Percentiles rank a stretch among this genome's conserved stretches.
Evolutionary conservation across 2,888 invertebrate genomes (phyloP).

Genomic region (Escarpia spicata): DNA sequence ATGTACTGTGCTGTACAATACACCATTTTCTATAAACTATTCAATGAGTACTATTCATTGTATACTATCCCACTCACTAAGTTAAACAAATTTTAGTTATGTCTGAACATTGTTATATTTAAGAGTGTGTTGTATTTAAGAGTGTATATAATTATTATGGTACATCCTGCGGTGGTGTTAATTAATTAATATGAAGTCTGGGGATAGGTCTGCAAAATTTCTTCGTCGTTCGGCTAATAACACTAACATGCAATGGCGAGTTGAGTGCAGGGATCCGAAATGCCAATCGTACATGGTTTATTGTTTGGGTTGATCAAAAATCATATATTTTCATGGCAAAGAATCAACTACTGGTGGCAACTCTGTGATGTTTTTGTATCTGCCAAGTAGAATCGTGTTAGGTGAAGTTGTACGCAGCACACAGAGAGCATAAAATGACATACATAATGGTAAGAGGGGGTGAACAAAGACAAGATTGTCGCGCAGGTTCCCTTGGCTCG

Average conservation of each 20-base stretch:
- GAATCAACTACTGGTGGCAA: background rate
- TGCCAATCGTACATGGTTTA: background rate
- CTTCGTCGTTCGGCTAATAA: background rate
- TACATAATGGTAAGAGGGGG: background rate
- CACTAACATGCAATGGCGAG: background rate
- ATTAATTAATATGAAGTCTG: background rate
- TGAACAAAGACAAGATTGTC: background rate
- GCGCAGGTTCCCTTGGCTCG: no score
- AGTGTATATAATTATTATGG: background rate
- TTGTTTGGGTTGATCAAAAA: background rate
- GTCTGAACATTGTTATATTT: background rate
- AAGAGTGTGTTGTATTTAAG: background rate
- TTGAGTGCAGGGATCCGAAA: background rate
- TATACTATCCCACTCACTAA: no score
- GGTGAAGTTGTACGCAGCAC: background rate
- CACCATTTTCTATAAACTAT: no score
- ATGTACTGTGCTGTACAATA: no score
- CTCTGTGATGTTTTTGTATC: slow-evolving; percentile 11
- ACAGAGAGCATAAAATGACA: background rate
- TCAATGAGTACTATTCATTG: no score
- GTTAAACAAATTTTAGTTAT: background rate
- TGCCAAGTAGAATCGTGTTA: background rate
- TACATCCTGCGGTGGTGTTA: background rate
- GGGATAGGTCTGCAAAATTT: background rate
- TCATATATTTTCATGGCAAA: background rate